Evolutionary conservation across 1,140 invertebrate species (phyloP), one percentile per base, ranked within the genome.

Genomic region (Ceratosolen fusciceps): DNA sequence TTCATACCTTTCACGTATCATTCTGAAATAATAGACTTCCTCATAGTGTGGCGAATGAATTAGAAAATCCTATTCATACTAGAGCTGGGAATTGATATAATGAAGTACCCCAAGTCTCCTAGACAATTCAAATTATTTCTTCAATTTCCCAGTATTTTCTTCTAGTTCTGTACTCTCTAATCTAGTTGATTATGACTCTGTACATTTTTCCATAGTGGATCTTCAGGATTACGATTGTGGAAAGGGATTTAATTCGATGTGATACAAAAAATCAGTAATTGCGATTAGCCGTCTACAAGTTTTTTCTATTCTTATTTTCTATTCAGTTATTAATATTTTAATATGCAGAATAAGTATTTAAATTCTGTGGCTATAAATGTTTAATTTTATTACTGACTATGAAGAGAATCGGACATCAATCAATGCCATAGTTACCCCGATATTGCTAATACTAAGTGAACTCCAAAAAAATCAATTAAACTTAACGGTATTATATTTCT

Each of bases 11-110:
- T 16, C 72, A n/a, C n/a, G 39, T 43, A 12, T 43, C 39, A 12
- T 12, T 43, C 5, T 43, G 39, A 43, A 43, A 43, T 43, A 43
- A 43, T 43, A 12, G 12, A 43, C 12, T 5, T 43, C 39, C 39
- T 12, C 39, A 43, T 43, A 12, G 1, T 14, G 0, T 56, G 39
- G 47, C 26, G 47, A 16, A 54, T 77, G 68, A 68, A 78, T 78
- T 78, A 73, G 77, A 73, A 78, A 78, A 73, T 78, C 62, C 72
- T 78, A 78, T 78, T 78, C 70, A 73, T 62, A 73, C 52, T 37
- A 72, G 67, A 54, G 2, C 1, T 0, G 37, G 8, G 56, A 4
- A 16, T 34, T 31, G 24, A 24, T 49, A 56, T 24, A 74, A 60
- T 21, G 68, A 72, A 12, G 43, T 34, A 29, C 21, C 16, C 43